Percentiles rank a stretch among this genome's conserved stretches.
Evolutionary conservation across 2,888 invertebrate species (phyloP).

Genomic region (Drosophila neonasuta): DNA sequence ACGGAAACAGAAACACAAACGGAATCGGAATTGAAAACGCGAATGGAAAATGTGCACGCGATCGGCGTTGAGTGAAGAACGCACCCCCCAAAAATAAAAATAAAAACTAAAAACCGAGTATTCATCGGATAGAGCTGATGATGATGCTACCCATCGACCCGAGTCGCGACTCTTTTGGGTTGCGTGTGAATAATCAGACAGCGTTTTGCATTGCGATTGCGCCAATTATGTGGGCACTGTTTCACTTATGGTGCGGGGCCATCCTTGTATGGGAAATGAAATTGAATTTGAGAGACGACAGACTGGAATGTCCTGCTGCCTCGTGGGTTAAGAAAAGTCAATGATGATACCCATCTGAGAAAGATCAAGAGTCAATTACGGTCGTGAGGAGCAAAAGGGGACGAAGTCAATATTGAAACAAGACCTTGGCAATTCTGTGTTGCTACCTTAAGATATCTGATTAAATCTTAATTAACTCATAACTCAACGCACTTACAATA

Average conservation of each 20-base stretch:
- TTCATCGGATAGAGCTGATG: slow-evolving; percentile 15
- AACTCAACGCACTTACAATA: neutral
- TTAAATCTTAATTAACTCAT: slow-evolving; percentile 20
- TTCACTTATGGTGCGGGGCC: slow-evolving; percentile 42
- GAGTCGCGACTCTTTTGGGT: slow-evolving; percentile 44
- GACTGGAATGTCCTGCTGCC: slow-evolving; percentile 40
- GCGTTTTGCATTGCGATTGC: slow-evolving; percentile 68
- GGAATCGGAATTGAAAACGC: slow-evolving; percentile 21
- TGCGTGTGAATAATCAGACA: slow-evolving; percentile 70
- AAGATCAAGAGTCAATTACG: slow-evolving; percentile 64
- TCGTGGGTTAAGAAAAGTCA: slow-evolving; percentile 50
- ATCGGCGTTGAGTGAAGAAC: slow-evolving; percentile 56
- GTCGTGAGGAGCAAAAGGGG: slow-evolving; percentile 13
- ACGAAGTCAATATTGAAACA: slow-evolving; percentile 16
- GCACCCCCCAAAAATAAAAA: slow-evolving; percentile 51
- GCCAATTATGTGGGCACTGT: slow-evolving; percentile 65
- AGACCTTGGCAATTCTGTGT: slow-evolving; percentile 1
- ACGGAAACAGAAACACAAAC: slow-evolving; percentile 34
- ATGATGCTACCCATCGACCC: slow-evolving; percentile 41
- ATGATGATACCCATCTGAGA: slow-evolving; percentile 55
- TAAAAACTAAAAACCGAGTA: neutral
- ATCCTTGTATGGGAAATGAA: slow-evolving; percentile 25
- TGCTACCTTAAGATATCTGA: slow-evolving; percentile 19
- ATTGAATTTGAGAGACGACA: slow-evolving; percentile 1
- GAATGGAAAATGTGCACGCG: slow-evolving; percentile 67